Evolutionary conservation across 1,140 invertebrate species (phyloP), one percentile per base, ranked within the genome.

Genomic region (Plectrocnemia conspersa): DNA sequence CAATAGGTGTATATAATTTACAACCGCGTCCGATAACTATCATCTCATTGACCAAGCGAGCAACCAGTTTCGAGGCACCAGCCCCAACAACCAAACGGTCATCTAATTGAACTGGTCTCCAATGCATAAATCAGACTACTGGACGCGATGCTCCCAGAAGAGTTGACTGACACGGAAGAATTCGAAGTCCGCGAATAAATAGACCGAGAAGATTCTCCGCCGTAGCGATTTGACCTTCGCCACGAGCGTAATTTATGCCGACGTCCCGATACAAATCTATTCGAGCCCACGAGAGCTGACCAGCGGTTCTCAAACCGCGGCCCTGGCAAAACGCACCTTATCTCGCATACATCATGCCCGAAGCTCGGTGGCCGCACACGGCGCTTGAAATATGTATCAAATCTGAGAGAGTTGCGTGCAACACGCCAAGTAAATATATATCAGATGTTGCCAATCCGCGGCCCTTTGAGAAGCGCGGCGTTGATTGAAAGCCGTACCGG

Each of bases 201-300:
- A 23, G 44, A 25, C 2, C 44, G 23, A 29, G 44, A 10, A 47
- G 44, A 47, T 47, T 47, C 44, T 11, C 21, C 44, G 19, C 44
- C 21, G 27, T 10, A 25, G 13, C 22, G 21, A 38, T 38, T 16
- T 38, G 35, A 16, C 35, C 35, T 6, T 16, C 35, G 35, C 6
- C 5, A 7, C 6, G 27, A 6, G 27, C n/a, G 6, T 29, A 29
- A 29, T 29, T 29, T 29, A 29, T 29, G n/a, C 27, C 6, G 27
- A 29, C 27, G n/a, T n/a, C n/a, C n/a, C n/a, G 27, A 29, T 29
- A 29, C 27, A 29, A 29, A 29, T 29, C 27, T 29, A n/a, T n/a
- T n/a, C 27, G 6, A n/a, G 6, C 27, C 27, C 6, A n/a, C 6
- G 27, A 7, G 27, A 29, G 27, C 6, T n/a, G 6, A n/a, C 6